Base-by-base conservation (phyloP, 2,797 vertebrate species). In the Rhinatrema bivittatum region DNA sequence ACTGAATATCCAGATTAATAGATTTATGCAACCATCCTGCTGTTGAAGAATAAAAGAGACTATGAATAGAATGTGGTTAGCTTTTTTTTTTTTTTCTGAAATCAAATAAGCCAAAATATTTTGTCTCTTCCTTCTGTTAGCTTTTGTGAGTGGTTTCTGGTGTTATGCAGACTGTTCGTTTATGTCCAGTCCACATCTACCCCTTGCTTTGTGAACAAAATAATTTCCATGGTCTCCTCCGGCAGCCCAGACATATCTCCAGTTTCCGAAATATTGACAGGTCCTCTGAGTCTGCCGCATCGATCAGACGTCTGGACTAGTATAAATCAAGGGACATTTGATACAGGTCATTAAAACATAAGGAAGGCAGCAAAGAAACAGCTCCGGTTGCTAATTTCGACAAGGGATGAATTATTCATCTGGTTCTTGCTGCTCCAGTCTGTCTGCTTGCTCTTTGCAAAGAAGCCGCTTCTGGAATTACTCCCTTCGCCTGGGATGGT, bases 331-430 rank as follows among this genome's bases (percentile, higher is more conserved):
- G 54, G 54, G 74, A 82, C 81, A 93, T 76, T 76, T 78, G 89
- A 89, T 91, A 88, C 65, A 69, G 74, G 82, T 89, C 91, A 90
- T 96, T 85, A 87, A 91, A 83, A 91, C 88, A 74, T 79, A 91
- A 78, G 46, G 57, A 74, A 77, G 77, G 77, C 74, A 76, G 65
- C 74, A 65, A 82, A 76, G 28, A 68, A 70, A 42, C 58, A 66
- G 79, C 81, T 97, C 88, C 36, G 68, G 60, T 99, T 96, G 70
- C 85, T 82, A 79, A 78, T 87, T 84, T 72, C 71, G 83, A 72
- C 79, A 52, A 60, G 24, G 11, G 11, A 83, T 94, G 61, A 91
- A 94, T 94, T 87, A 94, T 91, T 94, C 75, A 93, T 73, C 49
- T 53, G 19, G 13, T 69, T 77, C 71, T 87, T 90, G 85, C 80